Evolutionary conservation across 30 jellyfish, hydroid and myxozoan species (phyloP).

Genomic region (Pelagia noctiluca): DNA sequence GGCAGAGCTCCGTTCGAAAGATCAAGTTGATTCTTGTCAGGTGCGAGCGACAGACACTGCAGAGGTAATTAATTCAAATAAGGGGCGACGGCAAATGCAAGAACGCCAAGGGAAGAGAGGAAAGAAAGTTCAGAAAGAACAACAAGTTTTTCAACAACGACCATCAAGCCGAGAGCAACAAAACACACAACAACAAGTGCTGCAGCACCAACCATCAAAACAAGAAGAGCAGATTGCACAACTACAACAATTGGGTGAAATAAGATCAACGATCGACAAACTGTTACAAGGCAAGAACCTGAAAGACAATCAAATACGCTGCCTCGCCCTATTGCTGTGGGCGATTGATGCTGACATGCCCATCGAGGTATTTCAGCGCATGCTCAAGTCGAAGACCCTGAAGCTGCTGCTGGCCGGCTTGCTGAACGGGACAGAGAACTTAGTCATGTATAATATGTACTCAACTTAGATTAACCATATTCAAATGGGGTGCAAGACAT

Average conservation of each 20-base stretch:
- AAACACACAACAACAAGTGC: no score
- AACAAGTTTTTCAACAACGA: neutral
- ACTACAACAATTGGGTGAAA: slow-evolving; percentile 20
- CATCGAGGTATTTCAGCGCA: neutral
- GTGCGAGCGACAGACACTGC: no score
- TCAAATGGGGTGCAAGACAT: no score
- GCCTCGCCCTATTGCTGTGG: slow-evolving; percentile 36
- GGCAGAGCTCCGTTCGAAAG: no score
- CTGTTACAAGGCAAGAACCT: neutral
- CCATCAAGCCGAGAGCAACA: neutral
- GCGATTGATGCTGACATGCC: slow-evolving; percentile 76
- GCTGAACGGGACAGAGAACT: neutral
- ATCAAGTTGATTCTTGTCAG: no score
- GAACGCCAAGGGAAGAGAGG: no score
- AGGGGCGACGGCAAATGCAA: no score
- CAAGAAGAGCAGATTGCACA: neutral
- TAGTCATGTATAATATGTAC: slow-evolving; percentile 57
- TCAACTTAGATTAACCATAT: neutral
- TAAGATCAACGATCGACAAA: neutral
- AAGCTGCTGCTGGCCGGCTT: slow-evolving; percentile 2
- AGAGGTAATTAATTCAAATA: no score
- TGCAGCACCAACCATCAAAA: neutral
- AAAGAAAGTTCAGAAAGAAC: no score
- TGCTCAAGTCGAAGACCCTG: slow-evolving; percentile 31
- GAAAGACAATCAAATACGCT: neutral